Evolutionary conservation across 1,140 invertebrate species (phyloP), one percentile per base, ranked within the genome.

Genomic region (Coptotermes formosanus): DNA sequence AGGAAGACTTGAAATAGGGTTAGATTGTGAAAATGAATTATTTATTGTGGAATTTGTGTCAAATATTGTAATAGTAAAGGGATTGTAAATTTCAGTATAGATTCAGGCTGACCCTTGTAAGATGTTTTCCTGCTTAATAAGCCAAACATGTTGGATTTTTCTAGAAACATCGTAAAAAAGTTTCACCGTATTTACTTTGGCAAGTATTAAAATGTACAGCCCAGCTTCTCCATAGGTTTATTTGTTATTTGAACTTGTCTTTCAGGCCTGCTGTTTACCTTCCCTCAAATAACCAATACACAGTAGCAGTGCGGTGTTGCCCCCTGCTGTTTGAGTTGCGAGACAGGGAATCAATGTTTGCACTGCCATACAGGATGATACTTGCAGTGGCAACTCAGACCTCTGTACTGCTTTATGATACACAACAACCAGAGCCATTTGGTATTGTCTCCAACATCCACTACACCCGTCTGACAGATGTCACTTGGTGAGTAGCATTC

Each of bases 371-470:
- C 89, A 92, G 97, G 88, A 94, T 98, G 91, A 92, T 99, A 45
- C 96, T 98, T 90, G 98, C 98, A 11, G 95, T 99, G 21, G 97
- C 95, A 25, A 98, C 98, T 3, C 94, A 96, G 88, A 95, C 95
- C 88, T 95, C 97, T 32, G 93, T 99, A 82, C 91, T 98, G 83
- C 90, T 99, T 30, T 98, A 98, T 90, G 98, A 99, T 90, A 99
- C 97, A 16, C 97, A 98, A 90, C 97, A 98, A 91, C 91, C 92
- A 23, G 92, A 93, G 59, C 98, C 98, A 0, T 94, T 99, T 90
- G 97, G 95, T 1, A 92, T 96, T 85, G 93, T 99, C 83, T 94
- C 96, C 3, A 97, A 98, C 89, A 97, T 99, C 89, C 98, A 99
- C 91, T 99, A 98, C 88, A 97, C 97, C 2, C 93, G 97, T 89